phyloP scores from a whole-genome alignment of 1,140 invertebrate genomes.

The Melipona quadrifasciata region DNA sequence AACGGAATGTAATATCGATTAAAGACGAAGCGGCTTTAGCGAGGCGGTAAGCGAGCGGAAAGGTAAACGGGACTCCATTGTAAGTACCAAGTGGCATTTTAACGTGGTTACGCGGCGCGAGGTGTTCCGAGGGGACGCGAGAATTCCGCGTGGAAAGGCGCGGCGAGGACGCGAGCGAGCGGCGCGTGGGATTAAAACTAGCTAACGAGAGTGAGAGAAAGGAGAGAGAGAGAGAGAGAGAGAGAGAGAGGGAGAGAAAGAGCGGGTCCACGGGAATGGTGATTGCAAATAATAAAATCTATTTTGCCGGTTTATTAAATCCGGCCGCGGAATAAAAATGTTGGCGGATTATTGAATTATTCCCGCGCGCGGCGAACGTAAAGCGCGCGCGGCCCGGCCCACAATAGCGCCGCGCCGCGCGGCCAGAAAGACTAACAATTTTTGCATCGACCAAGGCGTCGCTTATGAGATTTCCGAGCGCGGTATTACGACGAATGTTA shows the following conservation, averaged over 20 bases:
- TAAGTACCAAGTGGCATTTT: slow-evolving; percentile 48
- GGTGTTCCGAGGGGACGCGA: slow-evolving; percentile 42
- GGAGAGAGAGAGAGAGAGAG: no score
- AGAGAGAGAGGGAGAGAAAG: no score
- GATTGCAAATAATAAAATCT: slow-evolving; percentile 76
- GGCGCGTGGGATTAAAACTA: slow-evolving; percentile 38
- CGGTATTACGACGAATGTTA: slow-evolving; percentile 48
- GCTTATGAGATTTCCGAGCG: slow-evolving; percentile 46
- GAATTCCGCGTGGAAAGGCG: slow-evolving; percentile 31
- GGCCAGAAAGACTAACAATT: slow-evolving; percentile 48
- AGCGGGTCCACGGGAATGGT: slow-evolving; percentile 43
- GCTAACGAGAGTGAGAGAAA: slow-evolving; percentile 37
- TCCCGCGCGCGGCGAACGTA: slow-evolving; percentile 47
- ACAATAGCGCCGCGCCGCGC: slow-evolving; percentile 27
- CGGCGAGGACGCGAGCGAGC: neutral
- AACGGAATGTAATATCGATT: slow-evolving; percentile 49
- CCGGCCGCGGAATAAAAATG: slow-evolving; percentile 70
- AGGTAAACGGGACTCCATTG: slow-evolving; percentile 34
- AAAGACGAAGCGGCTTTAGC: slow-evolving; percentile 28
- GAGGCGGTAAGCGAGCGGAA: slow-evolving; percentile 5
- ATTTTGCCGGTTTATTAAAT: slow-evolving; percentile 74
- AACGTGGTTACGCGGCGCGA: slow-evolving; percentile 42
- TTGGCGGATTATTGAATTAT: slow-evolving; percentile 73
- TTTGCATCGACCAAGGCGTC: slow-evolving; percentile 59
- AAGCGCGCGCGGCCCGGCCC: slow-evolving; percentile 20